A percentile compares a stretch with the other conserved stretches of the same genome.
Evolutionary conservation across 23 tunicate species (phyloP).

Genomic region (Diplosoma virens): DNA sequence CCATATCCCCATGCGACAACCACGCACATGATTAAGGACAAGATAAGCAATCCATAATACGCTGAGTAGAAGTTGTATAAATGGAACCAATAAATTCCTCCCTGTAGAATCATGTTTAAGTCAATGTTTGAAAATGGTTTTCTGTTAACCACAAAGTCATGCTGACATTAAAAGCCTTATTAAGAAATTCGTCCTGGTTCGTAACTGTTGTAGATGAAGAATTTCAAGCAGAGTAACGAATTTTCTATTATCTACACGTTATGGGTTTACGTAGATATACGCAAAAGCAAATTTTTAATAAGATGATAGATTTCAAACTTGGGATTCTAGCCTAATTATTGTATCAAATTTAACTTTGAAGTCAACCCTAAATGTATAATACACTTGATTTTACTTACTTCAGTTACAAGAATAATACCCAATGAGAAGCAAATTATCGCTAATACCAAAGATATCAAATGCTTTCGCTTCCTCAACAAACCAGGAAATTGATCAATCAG

Average conservation of each 20-base stretch:
- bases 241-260: no score
- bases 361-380: background rate
- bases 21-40: conserved; percentile 59
- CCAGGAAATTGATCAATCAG: conserved; percentile 78
- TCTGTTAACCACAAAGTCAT: background rate
- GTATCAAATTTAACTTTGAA: no score
- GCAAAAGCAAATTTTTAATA: no score
- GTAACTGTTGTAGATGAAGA: no score
- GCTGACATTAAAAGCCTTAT: background rate
- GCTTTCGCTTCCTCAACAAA: conserved; percentile 43
- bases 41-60: conserved; percentile 65
- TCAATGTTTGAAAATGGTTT: background rate
- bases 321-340: no score
- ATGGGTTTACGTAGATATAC: no score
- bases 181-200: no score
- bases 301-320: no score
- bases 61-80: conserved; percentile 85
- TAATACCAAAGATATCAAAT: conserved; percentile 34
- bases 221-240: no score
- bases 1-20: conserved; percentile 76
- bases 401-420: conserved; percentile 78
- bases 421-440: conserved; percentile 62
- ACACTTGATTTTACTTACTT: conserved; percentile 36
- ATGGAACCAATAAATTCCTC: conserved; percentile 89
- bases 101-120: no score